Evolutionary conservation across 2,888 invertebrate species (phyloP).

Genomic region (Mechanitis messenoides): DNA sequence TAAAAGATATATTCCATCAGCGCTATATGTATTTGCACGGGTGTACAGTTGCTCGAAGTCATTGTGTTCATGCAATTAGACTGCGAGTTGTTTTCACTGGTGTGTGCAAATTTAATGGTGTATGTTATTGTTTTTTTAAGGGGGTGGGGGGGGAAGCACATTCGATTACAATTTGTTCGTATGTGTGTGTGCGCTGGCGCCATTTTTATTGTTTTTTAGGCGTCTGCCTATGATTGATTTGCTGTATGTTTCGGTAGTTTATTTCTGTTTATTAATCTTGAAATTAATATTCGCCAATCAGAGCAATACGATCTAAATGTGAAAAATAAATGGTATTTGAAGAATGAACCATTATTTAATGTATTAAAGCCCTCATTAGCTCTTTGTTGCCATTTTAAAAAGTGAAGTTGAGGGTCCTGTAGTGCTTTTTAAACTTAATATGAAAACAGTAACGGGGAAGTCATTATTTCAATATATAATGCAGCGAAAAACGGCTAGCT

Average conservation of each 20-base stretch:
- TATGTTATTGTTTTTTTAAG: conserved; percentile 65
- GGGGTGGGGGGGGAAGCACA: conserved; percentile 21
- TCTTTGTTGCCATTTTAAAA: too few relatives aligned
- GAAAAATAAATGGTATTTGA: too few relatives aligned
- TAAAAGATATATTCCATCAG: conserved; percentile 15
- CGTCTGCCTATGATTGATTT: conserved; percentile 3
- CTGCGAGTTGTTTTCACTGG: conserved; percentile 50
- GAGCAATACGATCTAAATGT: too few relatives aligned
- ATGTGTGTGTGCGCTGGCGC: conserved; percentile 10
- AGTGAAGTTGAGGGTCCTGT: too few relatives aligned
- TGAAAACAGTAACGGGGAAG: too few relatives aligned
- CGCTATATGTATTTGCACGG: conserved; percentile 13
- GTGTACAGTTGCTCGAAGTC: conserved; percentile 44
- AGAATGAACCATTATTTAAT: too few relatives aligned
- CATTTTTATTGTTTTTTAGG: neutral
- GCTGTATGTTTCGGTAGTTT: neutral
- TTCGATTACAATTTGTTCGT: conserved; percentile 40
- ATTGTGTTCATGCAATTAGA: conserved; percentile 63
- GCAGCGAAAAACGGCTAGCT: too few relatives aligned
- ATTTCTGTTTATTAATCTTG: neutral
- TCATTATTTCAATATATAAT: too few relatives aligned
- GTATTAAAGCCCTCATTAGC: too few relatives aligned
- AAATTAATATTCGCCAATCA: neutral
- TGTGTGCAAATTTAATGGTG: conserved; percentile 71
- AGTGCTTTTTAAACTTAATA: too few relatives aligned